Evolutionary conservation across 2,113 vertebrate species (phyloP).

Genomic region (Ploceus nigricollis): DNA sequence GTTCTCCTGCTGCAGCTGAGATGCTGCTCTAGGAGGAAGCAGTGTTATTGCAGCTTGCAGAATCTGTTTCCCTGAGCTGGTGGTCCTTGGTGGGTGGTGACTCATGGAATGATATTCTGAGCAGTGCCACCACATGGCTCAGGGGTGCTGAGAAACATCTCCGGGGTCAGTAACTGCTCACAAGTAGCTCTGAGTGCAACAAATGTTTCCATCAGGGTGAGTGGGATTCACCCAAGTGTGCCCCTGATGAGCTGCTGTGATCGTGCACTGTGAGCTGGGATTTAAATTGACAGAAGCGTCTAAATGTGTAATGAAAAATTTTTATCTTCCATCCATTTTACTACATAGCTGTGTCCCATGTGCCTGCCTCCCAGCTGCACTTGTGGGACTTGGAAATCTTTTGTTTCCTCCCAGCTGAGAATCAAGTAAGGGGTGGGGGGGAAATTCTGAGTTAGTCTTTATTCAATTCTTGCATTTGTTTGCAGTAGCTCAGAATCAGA

Average conservation of each 20-base stretch:
- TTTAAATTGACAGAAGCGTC: background rate
- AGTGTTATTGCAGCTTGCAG: background rate
- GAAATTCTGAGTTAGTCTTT: background rate
- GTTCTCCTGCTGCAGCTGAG: background rate
- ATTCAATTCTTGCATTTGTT: background rate
- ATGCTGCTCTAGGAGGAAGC: background rate
- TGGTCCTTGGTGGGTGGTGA: background rate
- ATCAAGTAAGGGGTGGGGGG: background rate
- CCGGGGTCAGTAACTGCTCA: background rate
- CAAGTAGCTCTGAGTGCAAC: background rate
- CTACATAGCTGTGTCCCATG: background rate
- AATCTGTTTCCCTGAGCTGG: background rate
- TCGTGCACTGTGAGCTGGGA: background rate
- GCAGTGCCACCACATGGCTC: background rate
- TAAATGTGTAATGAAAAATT: background rate
- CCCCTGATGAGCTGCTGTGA: background rate
- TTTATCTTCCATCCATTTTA: background rate
- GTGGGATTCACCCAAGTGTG: background rate
- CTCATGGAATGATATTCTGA: background rate
- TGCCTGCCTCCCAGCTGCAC: background rate
- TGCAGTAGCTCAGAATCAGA: background rate
- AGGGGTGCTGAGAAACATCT: background rate
- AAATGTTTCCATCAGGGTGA: background rate
- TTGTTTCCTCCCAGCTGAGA: background rate
- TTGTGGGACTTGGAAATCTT: background rate